Conservation (phyloP, 1,140 invertebrate species). For the Ips typographus region DNA sequence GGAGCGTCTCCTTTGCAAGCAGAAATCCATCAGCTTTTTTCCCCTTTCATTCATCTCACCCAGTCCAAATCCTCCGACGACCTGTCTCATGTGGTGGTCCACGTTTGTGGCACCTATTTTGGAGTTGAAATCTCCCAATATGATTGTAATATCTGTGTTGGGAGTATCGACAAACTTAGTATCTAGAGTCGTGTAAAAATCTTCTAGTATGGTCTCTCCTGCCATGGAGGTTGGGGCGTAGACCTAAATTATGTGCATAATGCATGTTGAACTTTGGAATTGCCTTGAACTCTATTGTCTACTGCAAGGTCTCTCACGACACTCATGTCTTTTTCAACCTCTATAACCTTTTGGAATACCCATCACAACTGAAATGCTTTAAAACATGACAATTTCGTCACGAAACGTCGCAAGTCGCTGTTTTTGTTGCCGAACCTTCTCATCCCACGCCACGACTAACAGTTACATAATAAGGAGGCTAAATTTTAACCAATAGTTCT, state of each 20-base stretch:
- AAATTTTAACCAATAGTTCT: no score
- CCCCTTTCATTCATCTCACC: conserved; percentile 27
- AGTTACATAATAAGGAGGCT: no score
- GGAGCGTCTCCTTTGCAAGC: conserved; percentile 13
- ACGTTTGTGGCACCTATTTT: conserved; percentile 18
- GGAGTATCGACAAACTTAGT: neutral
- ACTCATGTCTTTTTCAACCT: no score
- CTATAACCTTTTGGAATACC: no score
- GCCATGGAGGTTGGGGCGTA: conserved; percentile 5
- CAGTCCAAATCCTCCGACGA: conserved; percentile 22
- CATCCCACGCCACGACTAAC: no score
- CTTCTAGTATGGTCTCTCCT: conserved; percentile 1
- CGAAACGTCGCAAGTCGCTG: no score
- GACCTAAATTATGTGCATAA: conserved; percentile 14
- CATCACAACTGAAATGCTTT: no score
- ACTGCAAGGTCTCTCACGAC: no score
- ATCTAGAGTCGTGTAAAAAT: conserved; percentile 7
- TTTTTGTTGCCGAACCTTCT: no score
- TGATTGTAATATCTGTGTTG: conserved; percentile 19
- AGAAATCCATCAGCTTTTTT: conserved; percentile 29
- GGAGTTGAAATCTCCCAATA: conserved; percentile 32
- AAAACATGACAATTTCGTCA: no score
- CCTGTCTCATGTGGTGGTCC: conserved; percentile 16
- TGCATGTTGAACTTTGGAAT: neutral
- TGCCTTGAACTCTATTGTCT: no score